A percentile compares a stretch with the other conserved stretches of the same genome.
Conservation (phyloP, 2,888 invertebrate species). For the Coelopa pilipes region DNA sequence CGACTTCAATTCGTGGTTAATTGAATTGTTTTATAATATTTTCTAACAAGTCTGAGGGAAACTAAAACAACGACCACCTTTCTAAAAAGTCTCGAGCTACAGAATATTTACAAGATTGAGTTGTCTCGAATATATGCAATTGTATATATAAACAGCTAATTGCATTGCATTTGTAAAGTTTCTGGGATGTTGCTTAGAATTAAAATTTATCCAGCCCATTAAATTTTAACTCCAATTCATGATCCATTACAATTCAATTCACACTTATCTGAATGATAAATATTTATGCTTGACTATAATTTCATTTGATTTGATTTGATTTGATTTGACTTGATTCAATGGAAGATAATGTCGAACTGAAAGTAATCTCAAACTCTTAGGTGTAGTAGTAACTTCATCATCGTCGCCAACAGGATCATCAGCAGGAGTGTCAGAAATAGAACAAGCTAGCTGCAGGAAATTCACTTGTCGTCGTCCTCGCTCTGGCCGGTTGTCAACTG, state of each 20-base stretch:
- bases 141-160: too few relatives aligned
- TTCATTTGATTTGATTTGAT: too few relatives aligned
- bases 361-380: constrained; percentile 38
- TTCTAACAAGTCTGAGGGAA: too few relatives aligned
- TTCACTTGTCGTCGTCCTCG: constrained; percentile 45
- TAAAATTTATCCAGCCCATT: constrained; percentile 62
- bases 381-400: constrained; percentile 33
- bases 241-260: constrained; percentile 6
- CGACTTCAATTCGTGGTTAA: too few relatives aligned
- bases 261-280: too few relatives aligned
- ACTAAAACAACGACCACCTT: too few relatives aligned
- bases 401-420: constrained; percentile 35
- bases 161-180: constrained; percentile 1
- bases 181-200: constrained; percentile 42
- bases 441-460: constrained; percentile 17
- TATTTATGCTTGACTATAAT: too few relatives aligned
- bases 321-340: too few relatives aligned
- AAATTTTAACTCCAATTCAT: constrained; percentile 51
- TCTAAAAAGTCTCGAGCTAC: too few relatives aligned
- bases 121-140: too few relatives aligned
- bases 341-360: neutral
- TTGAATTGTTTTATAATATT: too few relatives aligned
- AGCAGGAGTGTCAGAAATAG: constrained; percentile 31
- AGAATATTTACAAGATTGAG: too few relatives aligned
- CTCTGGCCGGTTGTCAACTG: constrained; percentile 49